These are phyloP conservation scores for Riparia riparia DNA, from an alignment of 2,113 vertebrate genomes.

Conservation along the genomic window DNA sequence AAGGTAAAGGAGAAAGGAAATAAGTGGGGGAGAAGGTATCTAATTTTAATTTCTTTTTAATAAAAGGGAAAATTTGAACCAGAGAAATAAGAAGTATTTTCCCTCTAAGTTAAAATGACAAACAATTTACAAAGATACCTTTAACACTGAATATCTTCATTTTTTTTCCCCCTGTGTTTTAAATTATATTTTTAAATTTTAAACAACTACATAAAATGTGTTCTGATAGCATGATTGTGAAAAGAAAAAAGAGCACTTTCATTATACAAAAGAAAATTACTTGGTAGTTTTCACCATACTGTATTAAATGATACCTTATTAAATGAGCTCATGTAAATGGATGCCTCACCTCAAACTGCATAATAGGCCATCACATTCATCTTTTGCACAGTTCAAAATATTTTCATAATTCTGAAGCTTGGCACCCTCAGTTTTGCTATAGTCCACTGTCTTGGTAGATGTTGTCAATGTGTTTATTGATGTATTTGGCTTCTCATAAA, in stretches of 20 bases:
- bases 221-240: background rate
- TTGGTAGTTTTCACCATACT: background rate
- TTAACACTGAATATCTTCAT: background rate
- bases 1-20: background rate
- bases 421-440: background rate
- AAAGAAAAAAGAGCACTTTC: background rate
- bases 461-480: background rate
- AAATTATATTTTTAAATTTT: background rate
- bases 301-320: background rate
- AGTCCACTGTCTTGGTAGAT: background rate
- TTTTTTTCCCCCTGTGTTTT: background rate
- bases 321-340: background rate
- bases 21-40: background rate
- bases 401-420: background rate
- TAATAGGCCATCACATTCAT: background rate
- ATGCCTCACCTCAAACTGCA: background rate
- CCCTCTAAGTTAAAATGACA: background rate
- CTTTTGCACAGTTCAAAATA: background rate
- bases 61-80: background rate
- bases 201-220: background rate
- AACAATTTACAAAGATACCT: background rate
- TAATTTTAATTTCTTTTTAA: background rate
- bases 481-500: conserved; percentile 9
- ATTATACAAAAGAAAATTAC: background rate
- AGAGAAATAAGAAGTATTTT: background rate